Conservation (phyloP, 1,140 invertebrate genomes). For the Hirudo medicinalis region DNA sequence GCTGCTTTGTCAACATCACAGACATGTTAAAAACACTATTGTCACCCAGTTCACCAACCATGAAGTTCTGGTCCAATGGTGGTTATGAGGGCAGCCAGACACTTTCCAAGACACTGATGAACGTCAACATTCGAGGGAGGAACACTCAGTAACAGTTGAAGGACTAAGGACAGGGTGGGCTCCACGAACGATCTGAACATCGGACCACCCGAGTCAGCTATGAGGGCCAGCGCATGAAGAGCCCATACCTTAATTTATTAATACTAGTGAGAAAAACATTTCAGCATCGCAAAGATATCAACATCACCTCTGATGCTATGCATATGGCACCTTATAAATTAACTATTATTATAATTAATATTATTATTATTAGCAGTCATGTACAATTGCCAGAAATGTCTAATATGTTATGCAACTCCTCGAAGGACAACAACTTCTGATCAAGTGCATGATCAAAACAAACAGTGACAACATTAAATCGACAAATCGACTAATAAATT, state of each 20-base stretch:
- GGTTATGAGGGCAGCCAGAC: slow-evolving; percentile 83
- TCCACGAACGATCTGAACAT: slow-evolving; percentile 97
- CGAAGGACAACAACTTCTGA: no score
- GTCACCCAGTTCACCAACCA: slow-evolving; percentile 44
- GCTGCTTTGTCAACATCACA: background rate
- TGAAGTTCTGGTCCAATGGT: slow-evolving; percentile 93
- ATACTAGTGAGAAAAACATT: no score
- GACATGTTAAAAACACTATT: slow-evolving; percentile 19
- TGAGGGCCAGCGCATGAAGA: slow-evolving; percentile 79
- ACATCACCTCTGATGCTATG: no score
- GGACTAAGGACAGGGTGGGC: slow-evolving; percentile 69
- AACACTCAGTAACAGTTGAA: slow-evolving; percentile 76
- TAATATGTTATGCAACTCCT: no score
- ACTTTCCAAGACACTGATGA: slow-evolving; percentile 83
- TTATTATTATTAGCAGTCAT: no score
- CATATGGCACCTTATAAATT: no score
- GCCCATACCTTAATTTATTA: slow-evolving; percentile 66
- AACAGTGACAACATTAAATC: no score
- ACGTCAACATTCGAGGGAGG: slow-evolving; percentile 80
- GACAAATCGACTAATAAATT: no score
- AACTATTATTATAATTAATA: no score
- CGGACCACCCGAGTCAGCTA: slow-evolving; percentile 91
- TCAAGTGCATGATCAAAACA: no score
- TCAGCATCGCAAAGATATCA: no score
- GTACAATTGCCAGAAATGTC: no score